Evolutionary conservation across 2,888 invertebrate species (phyloP), one percentile per base, ranked within the genome.

Genomic region (Ophonus ardosiacus): DNA sequence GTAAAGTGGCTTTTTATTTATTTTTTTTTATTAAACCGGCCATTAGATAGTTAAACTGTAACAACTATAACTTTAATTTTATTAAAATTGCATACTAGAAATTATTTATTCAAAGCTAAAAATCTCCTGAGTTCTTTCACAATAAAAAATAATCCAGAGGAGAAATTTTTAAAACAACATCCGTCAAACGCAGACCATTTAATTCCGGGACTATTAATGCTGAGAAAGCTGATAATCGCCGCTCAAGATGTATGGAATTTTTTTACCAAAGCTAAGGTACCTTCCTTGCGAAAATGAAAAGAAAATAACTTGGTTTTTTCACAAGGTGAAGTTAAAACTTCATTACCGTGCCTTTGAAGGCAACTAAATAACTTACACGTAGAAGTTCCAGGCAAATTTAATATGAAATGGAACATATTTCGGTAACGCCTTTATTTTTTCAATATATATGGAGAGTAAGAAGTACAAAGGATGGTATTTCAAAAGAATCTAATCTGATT

Each of bases 241-340:
- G 1, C 59, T 65, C 81, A 81, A 81, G 81, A 81, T 81, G 81
- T 81, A 81, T 81, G 81, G 81, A 81, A 81, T 81, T 81, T 81
- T 81, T 81, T 81, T 81, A 43, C 65, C 81, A 81, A 81, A 81
- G 81, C 65, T 15, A 40, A 38, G 43, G 40, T 13, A 13, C 78
- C 24, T 78, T 56, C 56, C 61, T 15, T 51, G 81, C 15, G 81
- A 81, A 81, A 81, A 81, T 81, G 81, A 81, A 81, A 81, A 81
- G 81, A 81, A 81, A 81, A 65, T 81, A 81, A 81, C 21, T 81
- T 1, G 15, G 43, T 38, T 81, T 81, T 81, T 81, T 63, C 81
- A 65, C 81, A 81, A 81, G 81, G 81, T 21, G 13, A 81, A 81
- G 81, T 81, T 81, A 81, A 81, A 81, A 81, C 81, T 81, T 81